Conservation (phyloP, 2,113 vertebrate species). For the Poeciliopsis occidentalis region DNA sequence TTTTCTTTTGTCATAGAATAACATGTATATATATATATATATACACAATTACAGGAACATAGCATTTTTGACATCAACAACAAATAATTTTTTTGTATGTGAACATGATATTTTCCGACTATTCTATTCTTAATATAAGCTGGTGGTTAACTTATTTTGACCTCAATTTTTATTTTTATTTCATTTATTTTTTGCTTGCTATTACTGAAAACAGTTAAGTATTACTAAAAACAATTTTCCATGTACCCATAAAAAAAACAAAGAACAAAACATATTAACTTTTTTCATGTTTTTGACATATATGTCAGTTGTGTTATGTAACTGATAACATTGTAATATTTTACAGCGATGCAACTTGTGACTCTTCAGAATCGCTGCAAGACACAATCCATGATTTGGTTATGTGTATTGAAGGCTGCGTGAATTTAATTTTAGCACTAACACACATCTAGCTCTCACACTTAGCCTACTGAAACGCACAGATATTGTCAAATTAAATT, state of each 20-base stretch:
- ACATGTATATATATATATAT: too few species aligned
- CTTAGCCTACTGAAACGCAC: slow-evolving; percentile 1
- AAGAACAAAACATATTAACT: background rate
- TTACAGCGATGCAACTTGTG: slow-evolving; percentile 1
- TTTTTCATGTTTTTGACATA: background rate
- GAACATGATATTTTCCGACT: too few species aligned
- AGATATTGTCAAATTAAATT: slow-evolving; percentile 48
- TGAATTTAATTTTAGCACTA: background rate
- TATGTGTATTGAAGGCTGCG: background rate
- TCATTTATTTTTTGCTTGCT: background rate
- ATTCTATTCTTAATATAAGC: too few species aligned
- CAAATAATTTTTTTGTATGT: too few species aligned
- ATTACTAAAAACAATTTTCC: background rate
- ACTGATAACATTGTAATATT: slow-evolving; percentile 1
- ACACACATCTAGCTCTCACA: background rate
- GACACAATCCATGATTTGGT: slow-evolving; percentile 21
- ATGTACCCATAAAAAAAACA: background rate
- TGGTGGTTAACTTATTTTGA: too few species aligned
- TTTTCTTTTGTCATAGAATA: too few species aligned
- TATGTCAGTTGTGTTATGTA: background rate
- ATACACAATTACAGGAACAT: too few species aligned
- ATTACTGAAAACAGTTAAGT: background rate
- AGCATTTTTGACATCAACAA: too few species aligned
- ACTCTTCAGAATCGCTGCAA: background rate
- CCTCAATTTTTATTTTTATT: background rate